These are phyloP conservation scores for Microcebus ravelobensis DNA, from an alignment of 2,113 vertebrate genomes.

Conservation along the genomic window DNA sequence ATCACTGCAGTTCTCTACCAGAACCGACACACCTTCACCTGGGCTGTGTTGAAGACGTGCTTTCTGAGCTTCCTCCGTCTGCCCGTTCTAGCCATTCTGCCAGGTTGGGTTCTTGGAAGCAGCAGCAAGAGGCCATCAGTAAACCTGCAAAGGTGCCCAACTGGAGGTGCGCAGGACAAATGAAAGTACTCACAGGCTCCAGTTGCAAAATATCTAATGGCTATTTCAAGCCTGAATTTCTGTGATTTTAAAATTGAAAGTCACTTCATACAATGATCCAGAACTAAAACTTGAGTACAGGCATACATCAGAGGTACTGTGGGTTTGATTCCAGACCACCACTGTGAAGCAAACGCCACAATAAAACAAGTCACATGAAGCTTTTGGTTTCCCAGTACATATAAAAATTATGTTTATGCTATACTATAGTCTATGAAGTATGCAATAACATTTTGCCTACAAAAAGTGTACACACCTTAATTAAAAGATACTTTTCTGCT, in stretches of 20 bases:
- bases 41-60: neutral
- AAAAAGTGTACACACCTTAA: neutral
- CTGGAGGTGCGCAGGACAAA: too few species aligned
- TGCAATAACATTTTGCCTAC: neutral
- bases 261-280: neutral
- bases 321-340: neutral
- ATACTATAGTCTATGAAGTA: neutral
- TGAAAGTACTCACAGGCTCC: neutral
- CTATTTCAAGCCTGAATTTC: neutral
- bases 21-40: neutral
- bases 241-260: neutral
- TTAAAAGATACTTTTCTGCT: neutral
- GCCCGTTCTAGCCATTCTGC: rapidly evolving
- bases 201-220: neutral
- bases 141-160: neutral
- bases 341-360: neutral
- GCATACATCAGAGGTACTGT: neutral
- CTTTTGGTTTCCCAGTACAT: neutral
- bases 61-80: rapidly evolving
- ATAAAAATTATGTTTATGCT: neutral
- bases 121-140: neutral
- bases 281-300: neutral
- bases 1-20: too few species aligned
- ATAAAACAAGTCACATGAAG: neutral
- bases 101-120: neutral